Base-by-base conservation (phyloP, 2,888 invertebrate genomes). In the Drosophila rellima region DNA sequence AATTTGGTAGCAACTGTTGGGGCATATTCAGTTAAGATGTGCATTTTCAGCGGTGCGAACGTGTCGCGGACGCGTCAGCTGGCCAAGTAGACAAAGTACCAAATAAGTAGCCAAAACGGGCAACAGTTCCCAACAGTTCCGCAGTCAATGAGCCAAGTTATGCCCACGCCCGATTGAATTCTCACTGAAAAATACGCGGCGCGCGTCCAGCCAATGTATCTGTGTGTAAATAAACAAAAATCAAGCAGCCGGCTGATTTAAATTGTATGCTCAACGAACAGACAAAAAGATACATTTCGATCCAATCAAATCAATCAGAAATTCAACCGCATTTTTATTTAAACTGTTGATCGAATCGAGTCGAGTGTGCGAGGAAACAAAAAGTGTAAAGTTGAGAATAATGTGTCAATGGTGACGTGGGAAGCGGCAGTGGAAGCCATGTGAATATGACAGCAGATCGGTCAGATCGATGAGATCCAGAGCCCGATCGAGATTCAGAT, bases 11-110 rank as follows among this genome's bases (percentile, higher is more conserved):
- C 80, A 82, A 85, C 52, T 74, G 54, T 42, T 70, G 70, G 64
- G 65, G 52, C 56, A 44, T 74, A 63, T 86, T 91, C 89, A 91
- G 91, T 91, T 89, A 91, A 89, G 90, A 91, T 91, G 90, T 91
- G 88, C 88, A 88, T 86, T 91, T 91, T 89, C 87, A 88, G 88
- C 90, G 89, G 90, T 90, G 83, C 91, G 87, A 90, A 91, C 90
- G 91, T 91, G 87, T 90, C 77, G 80, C 83, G 81, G 87, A 78
- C 84, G 85, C 89, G 90, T 80, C 74, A 79, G 69, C 62, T 80
- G 86, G 80, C 77, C 78, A 44, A 68, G 45, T 65, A 70, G 63
- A 70, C 66, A 65, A 66, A 37, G 40, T 44, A 51, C 51, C 59
- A 63, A 47, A 47, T 17, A 63, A 47, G 40, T 17, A 45, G 35